Percentiles rank a stretch among this genome's conserved stretches.
These are phyloP conservation scores for Passer domesticus DNA, from an alignment of 2,113 vertebrate genomes.

Conservation along the genomic window DNA sequence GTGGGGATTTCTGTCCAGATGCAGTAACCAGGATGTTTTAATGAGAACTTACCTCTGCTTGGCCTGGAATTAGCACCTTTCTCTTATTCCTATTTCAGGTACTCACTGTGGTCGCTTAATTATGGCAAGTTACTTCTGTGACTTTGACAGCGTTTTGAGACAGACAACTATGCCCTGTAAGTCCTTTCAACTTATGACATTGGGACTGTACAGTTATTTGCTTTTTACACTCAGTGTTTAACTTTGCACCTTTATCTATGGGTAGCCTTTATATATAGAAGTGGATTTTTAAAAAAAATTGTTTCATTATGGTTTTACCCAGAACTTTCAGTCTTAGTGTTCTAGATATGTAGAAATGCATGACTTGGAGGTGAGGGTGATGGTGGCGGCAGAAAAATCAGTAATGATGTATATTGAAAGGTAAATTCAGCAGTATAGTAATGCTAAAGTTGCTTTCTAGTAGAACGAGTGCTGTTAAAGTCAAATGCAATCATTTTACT, in stretches of 20 bases:
- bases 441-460: not conserved
- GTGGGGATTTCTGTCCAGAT: not conserved
- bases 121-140: not conserved
- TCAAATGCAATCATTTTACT: not conserved
- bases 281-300: not conserved
- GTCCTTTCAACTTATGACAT: not conserved
- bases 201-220: not conserved
- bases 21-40: not conserved
- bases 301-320: not conserved
- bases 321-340: not conserved
- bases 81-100: not conserved
- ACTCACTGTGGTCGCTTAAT: not conserved
- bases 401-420: not conserved
- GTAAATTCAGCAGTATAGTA: not conserved
- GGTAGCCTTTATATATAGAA: not conserved
- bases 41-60: not conserved
- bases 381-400: not conserved
- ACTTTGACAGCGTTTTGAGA: not conserved
- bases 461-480: not conserved
- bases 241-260: not conserved
- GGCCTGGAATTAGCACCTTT: not conserved
- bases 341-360: not conserved
- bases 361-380: rapidly evolving
- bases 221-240: not conserved
- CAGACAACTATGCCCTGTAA: not conserved